Evolutionary conservation across 1,140 invertebrate genomes (phyloP).

Genomic region (Teleopsis dalmanni): DNA sequence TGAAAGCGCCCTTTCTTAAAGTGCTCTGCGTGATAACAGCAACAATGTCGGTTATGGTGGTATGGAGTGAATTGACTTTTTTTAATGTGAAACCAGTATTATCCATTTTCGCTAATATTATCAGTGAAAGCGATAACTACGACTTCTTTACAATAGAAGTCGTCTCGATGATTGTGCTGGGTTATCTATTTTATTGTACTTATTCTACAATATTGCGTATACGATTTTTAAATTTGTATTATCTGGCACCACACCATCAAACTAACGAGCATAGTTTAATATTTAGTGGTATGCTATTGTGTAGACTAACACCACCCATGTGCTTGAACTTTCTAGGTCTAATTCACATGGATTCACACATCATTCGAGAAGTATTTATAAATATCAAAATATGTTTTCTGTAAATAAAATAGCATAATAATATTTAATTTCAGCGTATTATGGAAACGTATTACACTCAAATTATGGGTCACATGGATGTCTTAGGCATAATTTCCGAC

Average conservation of each 20-base stretch:
- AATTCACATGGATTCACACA: constrained; percentile 96
- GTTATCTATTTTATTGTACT: constrained; percentile 93
- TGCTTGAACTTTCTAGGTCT: constrained; percentile 97
- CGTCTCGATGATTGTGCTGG: constrained; percentile 81
- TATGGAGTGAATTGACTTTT: constrained; percentile 99
- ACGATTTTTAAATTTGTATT: constrained; percentile 92
- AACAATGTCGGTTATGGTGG: constrained; percentile 78
- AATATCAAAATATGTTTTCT: constrained; percentile 49
- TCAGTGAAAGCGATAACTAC: constrained; percentile 74
- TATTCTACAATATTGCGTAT: constrained; percentile 97
- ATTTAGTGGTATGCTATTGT: constrained; percentile 96
- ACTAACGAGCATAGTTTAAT: constrained; percentile 98
- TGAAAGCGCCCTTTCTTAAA: constrained; percentile 69
- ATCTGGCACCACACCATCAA: constrained; percentile 92
- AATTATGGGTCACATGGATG: constrained; percentile 99
- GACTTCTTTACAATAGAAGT: constrained; percentile 93
- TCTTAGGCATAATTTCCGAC: constrained; percentile 92
- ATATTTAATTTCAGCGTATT: constrained; percentile 20
- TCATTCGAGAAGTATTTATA: constrained; percentile 64
- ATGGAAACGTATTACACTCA: constrained; percentile 48
- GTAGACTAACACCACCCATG: constrained; percentile 93
- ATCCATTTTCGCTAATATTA: constrained; percentile 90
- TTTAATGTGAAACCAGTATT: constrained; percentile 86
- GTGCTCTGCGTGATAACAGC: constrained; percentile 64
- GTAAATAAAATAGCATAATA: constrained; percentile 59